Evolutionary conservation across 2,797 vertebrate species (phyloP).

Genomic region (Pangasius larnaudii): DNA sequence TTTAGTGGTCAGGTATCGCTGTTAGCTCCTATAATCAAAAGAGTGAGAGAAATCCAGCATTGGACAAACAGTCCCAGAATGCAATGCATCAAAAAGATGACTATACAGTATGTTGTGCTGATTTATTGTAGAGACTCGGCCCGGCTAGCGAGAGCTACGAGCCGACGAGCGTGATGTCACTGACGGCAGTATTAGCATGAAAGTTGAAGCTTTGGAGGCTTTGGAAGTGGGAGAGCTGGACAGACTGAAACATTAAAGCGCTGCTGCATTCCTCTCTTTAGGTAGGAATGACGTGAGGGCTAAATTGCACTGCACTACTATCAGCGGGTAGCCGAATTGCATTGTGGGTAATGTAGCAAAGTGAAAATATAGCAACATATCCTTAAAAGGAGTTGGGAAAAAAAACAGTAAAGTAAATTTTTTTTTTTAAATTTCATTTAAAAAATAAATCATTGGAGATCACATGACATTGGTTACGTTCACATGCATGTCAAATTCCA

Average conservation of each 20-base stretch:
- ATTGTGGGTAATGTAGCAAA: background rate
- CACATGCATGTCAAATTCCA: no score
- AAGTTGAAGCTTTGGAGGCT: background rate
- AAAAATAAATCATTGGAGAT: background rate
- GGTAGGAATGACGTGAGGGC: no score
- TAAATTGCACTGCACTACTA: no score
- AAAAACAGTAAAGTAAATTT: background rate
- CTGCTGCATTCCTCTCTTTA: no score
- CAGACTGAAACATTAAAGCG: background rate
- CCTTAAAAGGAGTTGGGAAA: background rate
- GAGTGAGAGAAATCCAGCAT: background rate
- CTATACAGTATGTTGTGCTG: background rate
- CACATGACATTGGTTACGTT: background rate
- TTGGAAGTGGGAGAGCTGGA: background rate
- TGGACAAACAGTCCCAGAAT: background rate
- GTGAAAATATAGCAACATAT: background rate
- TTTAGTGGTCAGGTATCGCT: background rate
- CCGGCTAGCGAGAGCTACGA: no score
- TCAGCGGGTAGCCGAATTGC: no score
- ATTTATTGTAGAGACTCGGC: background rate
- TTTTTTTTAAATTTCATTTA: background rate
- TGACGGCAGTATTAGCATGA: background rate
- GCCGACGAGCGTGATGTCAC: background rate
- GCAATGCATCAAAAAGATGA: background rate
- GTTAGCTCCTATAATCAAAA: background rate